A percentile compares a stretch with the other conserved stretches of the same genome.
Evolutionary conservation across 2,113 vertebrate genomes (phyloP).

Genomic region (Cinclus cinclus): DNA sequence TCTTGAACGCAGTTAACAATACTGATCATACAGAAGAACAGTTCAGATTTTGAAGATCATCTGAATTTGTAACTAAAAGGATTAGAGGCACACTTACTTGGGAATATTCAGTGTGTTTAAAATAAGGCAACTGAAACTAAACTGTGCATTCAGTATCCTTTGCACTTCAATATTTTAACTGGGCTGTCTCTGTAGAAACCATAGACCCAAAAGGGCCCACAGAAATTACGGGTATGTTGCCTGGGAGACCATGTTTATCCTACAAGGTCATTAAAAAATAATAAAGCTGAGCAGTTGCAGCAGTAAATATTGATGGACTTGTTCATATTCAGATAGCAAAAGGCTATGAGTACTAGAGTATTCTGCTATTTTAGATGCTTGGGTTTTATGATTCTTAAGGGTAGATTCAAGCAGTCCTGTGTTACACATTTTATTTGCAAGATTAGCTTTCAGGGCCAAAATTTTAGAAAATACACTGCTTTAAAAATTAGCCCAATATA

Average conservation of each 20-base stretch:
- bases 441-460: background rate
- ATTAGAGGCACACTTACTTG: background rate
- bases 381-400: background rate
- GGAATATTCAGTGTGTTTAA: background rate
- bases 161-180: background rate
- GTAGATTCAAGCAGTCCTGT: background rate
- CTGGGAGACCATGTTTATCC: background rate
- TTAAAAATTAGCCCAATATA: background rate
- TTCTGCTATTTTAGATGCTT: background rate
- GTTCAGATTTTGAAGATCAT: background rate
- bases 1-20: background rate
- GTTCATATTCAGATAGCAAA: background rate
- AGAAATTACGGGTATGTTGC: fast-evolving
- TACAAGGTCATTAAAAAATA: background rate
- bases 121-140: background rate
- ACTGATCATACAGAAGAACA: background rate
- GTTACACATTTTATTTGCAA: background rate
- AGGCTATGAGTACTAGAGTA: background rate
- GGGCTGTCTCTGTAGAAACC: background rate
- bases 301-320: background rate
- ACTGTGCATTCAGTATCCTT: background rate
- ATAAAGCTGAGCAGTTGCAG: background rate
- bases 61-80: background rate
- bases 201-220: background rate
- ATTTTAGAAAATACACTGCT: background rate